Evolutionary conservation across 2,113 vertebrate genomes (phyloP), one percentile per base, ranked within the genome.

Genomic region (Callithrix jacchus): DNA sequence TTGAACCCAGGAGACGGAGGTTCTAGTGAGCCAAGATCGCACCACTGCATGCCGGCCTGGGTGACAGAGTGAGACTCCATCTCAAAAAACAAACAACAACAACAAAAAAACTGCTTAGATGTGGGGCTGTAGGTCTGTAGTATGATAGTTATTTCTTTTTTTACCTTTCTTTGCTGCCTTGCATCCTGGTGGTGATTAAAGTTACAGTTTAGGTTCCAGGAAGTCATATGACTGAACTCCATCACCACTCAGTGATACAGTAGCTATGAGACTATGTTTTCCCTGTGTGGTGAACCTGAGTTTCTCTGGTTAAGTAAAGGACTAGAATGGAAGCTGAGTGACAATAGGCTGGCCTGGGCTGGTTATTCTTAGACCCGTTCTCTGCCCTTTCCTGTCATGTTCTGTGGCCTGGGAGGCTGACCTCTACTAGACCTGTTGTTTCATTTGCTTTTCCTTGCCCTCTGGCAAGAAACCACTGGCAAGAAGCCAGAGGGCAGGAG

Each of bases 331-430:
- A 71, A 66, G 45, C 68, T 17, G 32, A 45, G 18, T 40, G 87
- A 68, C 77, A 30, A n/a, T 17, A 45, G 16, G 23, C 11, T 27
- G 1, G 61, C 56, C 77, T 17, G 49, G 32, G 25, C 40, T 40
- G 52, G n/a, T 56, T 87, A 56, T 90, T 92, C 91, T 87, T 20
- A 68, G 68, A 56, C 27, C 37, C 45, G 32, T 25, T 27, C 73
- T 91, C 66, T 74, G 77, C n/a, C 20, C 61, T 58, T 82, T 89
- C 56, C 45, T 23, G 49, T 56, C 35, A 2, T 2, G 25, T 20
- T 56, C 49, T 64, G 77, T 74, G 92, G 70, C 45, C 91, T 56
- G 61, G 37, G 74, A 79, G 25, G 3, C 42, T 81, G 92, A 35
- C 47, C 0, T 5, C 83, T 21, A 14, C 17, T 52, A 61, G 79